Evolutionary conservation across 2,888 invertebrate genomes (phyloP), one percentile per base, ranked within the genome.

Genomic region (Andricus curvator): DNA sequence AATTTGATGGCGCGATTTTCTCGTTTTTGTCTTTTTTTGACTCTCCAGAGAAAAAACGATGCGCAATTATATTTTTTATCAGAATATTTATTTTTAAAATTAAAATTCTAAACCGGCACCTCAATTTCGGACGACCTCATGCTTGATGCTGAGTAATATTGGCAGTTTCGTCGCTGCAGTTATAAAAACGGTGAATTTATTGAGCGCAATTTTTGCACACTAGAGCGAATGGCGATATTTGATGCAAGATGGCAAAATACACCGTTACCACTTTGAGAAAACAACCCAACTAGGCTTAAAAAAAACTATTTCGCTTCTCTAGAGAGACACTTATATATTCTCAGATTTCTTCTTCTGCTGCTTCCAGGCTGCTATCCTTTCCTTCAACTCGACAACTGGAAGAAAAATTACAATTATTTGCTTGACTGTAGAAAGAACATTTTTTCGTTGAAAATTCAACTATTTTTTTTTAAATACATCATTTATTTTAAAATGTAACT

Each of bases 361-460:
- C 91, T 97, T 97, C 98, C 98, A 98, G 89, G 95, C 95, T 87
- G 95, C 94, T 92, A 98, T 98, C 90, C 96, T 95, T 91, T 97
- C 96, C 93, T 97, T 98, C 84, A 98, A 94, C 89, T 98, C 98
- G 78, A 95, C 94, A 86, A 96, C 98, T 96, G 94, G 60, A 95
- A 94, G 87, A 86, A 82, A 81, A n/a, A 20, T 68, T 37, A 68
- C 13, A 67, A 68, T 37, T 33, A 64, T 41, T 78, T 68, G 44
- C 62, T 29, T 33, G 37, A 9, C 4, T 15, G 4, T 44, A 2
- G 41, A 13, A 15, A 44, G 6, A 44, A 13, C 2, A 4, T 15
- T 3, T 1, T 44, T 37, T 37, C 37, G 0, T 37, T 6, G 6
- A 37, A 37, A 37, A 37, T 37, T 37, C 1, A 33, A 4, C 5